Evolutionary conservation across 2,113 vertebrate genomes (phyloP), one percentile per base, ranked within the genome.

Genomic region (Acrocephalus arundinaceus): DNA sequence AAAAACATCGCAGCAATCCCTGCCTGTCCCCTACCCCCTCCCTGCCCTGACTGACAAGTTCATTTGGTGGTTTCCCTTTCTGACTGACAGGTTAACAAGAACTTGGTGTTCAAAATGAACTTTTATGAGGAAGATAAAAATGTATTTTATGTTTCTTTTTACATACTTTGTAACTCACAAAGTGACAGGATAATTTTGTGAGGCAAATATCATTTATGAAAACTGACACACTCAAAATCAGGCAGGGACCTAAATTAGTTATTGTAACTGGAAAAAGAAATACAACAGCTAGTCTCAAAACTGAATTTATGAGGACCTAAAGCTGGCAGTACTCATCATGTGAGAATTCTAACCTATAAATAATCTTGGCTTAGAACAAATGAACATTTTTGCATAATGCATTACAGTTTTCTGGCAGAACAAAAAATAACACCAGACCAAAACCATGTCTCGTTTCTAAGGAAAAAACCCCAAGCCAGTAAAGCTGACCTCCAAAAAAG

Each of bases 341-440:
- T 86, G 84, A 94, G 79, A 89, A 81, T 75, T 92, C 41, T 57
- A 68, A 82, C 84, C 88, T 94, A 96, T 94, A 96, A 97, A 97
- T 97, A 97, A 91, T 94, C 67, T 62, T 58, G 73, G 43, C 35
- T 80, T 57, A 95, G 78, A 96, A 94, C 72, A 96, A 97, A 79
- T 3, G 2, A 94, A 77, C 76, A 66, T 92, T 93, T 92, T 95
- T 89, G 63, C 83, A 79, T 85, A 93, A 97, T 87, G 58, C 41
- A 68, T 63, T 78, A 68, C 71, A 79, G 45, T 87, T 94, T 96
- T 96, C 85, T 95, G 92, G 86, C 89, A 90, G 85, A 94, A 94
- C n/a, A 88, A 87, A 90, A 87, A 94, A 91, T 86, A 94, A 94
- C 63, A 91, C 41, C 80, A 90, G 74, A 79, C 51, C 61, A 81